Conservation (phyloP, 2,113 vertebrate genomes). For the Pelvicachromis taeniatus region DNA sequence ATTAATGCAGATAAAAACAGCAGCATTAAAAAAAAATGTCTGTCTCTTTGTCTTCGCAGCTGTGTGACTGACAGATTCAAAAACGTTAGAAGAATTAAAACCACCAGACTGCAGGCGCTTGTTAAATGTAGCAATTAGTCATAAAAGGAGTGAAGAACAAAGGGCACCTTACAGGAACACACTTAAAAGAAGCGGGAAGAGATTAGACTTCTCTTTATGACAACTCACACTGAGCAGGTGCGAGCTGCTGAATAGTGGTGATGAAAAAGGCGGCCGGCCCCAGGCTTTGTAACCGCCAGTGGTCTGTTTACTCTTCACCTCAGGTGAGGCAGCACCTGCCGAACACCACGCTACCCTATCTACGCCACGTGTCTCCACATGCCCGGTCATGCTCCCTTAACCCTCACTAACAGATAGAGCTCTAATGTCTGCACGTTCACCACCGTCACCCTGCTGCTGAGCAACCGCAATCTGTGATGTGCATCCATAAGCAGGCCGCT, state of each 20-base stretch:
- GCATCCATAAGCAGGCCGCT: background rate
- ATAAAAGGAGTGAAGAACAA: constrained; percentile 39
- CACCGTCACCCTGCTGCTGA: background rate
- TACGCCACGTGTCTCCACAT: constrained; percentile 67
- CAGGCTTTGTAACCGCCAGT: constrained; percentile 31
- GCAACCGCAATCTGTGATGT: background rate
- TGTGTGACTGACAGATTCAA: background rate
- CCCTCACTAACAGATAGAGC: background rate
- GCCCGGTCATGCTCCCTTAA: constrained; percentile 2
- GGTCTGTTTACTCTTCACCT: constrained; percentile 62
- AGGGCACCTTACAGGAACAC: background rate
- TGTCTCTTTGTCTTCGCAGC: background rate
- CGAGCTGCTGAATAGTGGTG: constrained; percentile 31
- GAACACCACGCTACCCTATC: constrained; percentile 46
- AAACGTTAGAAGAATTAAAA: background rate
- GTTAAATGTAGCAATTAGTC: constrained; percentile 52
- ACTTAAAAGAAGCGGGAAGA: constrained; percentile 4
- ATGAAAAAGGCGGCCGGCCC: constrained; percentile 50
- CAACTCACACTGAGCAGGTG: constrained; percentile 70
- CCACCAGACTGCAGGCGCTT: background rate
- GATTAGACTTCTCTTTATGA: constrained; percentile 57
- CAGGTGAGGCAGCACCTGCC: constrained; percentile 76
- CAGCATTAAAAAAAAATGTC: background rate
- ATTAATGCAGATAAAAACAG: background rate
- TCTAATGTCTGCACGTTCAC: background rate